These are phyloP conservation scores for Tringa solitaria DNA, from an alignment of 2,113 vertebrate genomes.

Conservation along the genomic window DNA sequence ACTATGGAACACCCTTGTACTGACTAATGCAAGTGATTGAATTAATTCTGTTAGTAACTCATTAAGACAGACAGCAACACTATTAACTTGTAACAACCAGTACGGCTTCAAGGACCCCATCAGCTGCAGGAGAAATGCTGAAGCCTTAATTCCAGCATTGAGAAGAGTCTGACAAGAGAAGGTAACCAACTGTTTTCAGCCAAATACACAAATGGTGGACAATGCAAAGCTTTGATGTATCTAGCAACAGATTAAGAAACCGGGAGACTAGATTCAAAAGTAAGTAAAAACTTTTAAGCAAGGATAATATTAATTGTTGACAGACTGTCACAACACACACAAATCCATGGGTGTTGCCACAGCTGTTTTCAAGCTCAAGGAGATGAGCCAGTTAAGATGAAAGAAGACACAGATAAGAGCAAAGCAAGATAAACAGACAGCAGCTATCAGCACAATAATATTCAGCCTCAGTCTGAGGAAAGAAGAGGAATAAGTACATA, in stretches of 20 bases:
- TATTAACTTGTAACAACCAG: background rate
- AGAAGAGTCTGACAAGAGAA: background rate
- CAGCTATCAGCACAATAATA: background rate
- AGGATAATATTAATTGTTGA: background rate
- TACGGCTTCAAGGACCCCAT: background rate
- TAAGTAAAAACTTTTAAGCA: background rate
- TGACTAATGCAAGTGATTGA: background rate
- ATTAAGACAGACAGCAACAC: background rate
- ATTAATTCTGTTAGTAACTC: background rate
- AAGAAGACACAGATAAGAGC: background rate
- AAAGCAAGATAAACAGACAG: background rate
- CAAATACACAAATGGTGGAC: background rate
- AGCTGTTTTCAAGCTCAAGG: background rate
- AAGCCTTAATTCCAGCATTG: background rate
- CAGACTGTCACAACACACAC: background rate
- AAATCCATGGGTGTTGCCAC: background rate
- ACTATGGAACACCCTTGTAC: background rate
- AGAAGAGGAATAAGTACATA: background rate
- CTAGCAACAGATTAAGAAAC: background rate
- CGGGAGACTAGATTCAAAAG: background rate
- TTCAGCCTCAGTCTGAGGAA: background rate
- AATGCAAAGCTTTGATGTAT: background rate
- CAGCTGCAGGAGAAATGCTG: background rate
- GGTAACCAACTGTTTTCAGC: background rate
- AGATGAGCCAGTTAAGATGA: background rate